Conservation (phyloP, 1,140 invertebrate genomes). For the Drosophila setifemur region DNA sequence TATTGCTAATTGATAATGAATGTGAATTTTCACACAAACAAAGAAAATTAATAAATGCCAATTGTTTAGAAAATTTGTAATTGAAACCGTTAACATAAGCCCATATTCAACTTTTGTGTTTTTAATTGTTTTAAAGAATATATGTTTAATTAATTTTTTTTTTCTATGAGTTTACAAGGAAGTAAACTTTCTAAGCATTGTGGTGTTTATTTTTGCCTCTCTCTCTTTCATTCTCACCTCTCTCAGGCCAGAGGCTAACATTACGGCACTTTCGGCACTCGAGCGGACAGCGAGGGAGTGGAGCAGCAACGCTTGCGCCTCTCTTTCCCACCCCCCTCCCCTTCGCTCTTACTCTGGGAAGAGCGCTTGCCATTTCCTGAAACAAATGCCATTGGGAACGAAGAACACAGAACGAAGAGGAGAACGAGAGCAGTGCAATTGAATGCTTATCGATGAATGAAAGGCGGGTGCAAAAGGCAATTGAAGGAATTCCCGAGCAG, state of each 20-base stretch:
- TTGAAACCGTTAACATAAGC: too few relatives aligned
- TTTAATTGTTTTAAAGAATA: too few relatives aligned
- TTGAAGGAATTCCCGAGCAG: conserved; percentile 54
- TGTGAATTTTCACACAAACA: too few relatives aligned
- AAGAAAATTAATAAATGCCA: too few relatives aligned
- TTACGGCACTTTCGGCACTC: conserved; percentile 39
- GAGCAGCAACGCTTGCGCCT: background rate
- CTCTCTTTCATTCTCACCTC: conserved; percentile 11
- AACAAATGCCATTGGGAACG: conserved; percentile 56
- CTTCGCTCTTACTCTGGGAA: background rate
- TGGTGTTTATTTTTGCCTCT: too few relatives aligned
- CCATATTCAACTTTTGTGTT: too few relatives aligned
- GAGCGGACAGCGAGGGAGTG: background rate
- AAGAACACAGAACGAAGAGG: conserved; percentile 19
- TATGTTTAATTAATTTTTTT: too few relatives aligned
- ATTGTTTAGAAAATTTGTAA: too few relatives aligned
- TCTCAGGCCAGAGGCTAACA: conserved; percentile 25
- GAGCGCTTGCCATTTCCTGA: conserved; percentile 64
- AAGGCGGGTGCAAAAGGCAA: conserved; percentile 36
- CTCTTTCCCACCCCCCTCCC: background rate
- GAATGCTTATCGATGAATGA: conserved; percentile 68
- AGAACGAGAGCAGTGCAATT: conserved; percentile 45
- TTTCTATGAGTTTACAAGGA: too few relatives aligned
- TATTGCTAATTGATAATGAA: too few relatives aligned
- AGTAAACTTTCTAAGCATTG: too few relatives aligned